Evolutionary conservation across 2,888 invertebrate species (phyloP), one percentile per base, ranked within the genome.

Genomic region (Xanthostigma xanthostigma): DNA sequence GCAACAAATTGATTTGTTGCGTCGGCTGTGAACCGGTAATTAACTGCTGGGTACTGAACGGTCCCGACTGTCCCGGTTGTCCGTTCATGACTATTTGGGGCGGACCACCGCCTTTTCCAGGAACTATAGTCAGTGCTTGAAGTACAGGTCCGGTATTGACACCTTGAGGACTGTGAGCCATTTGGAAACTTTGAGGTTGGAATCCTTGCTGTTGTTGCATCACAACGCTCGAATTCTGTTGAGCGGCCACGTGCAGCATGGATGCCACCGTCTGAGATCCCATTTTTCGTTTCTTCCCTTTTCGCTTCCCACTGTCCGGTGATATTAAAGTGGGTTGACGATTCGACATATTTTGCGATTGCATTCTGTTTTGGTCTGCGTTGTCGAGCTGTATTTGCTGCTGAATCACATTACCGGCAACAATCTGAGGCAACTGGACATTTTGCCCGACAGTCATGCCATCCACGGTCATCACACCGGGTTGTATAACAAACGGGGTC

Each of bases 41-140:
- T 44, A 82, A 73, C 58, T 81, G 81, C 59, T 81, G 81, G 4
- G 79, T 73, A 44, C 78, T 75, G 59, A 78, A 78, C 57, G 75
- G 75, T 53, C 72, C 72, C 1, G 75, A 62, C 2, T 75, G 70
- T 13, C 66, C 64, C 0, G 63, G 55, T 59, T 81, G 81, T 1
- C 85, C 84, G 56, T 85, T 85, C 76, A 88, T 85, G 0, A 84
- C 81, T 48, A 84, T 78, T 54, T 84, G 81, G 1, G 83, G 79
- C 1, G 83, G 80, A 3, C 77, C 76, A 3, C 81, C 82, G 0
- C 76, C 78, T 63, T 84, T 84, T 10, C 83, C 83, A 0, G 85
- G 85, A 2, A 86, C 79, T 50, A 86, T 83, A 3, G 84, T 84
- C 45, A 84, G 64, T 2, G 84, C 84, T 63, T 84, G 85, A 59